A percentile compares a stretch with the other conserved stretches of the same genome.
phyloP scores from a whole-genome alignment of 2,113 vertebrate species.

The Hippocampus barbouri region DNA sequence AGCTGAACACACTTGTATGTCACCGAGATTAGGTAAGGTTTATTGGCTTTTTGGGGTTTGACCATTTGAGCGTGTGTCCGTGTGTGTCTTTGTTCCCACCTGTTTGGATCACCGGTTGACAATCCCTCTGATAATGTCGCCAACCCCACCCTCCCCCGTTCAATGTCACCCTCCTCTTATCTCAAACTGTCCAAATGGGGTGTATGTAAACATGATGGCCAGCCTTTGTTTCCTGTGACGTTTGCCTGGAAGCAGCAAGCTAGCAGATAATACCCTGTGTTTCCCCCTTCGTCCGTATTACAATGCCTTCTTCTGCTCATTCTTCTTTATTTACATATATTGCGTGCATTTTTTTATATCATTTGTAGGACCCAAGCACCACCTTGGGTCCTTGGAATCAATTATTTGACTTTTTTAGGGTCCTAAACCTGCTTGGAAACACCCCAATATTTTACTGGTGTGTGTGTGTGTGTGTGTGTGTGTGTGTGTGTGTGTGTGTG shows the following conservation, averaged over 20 bases:
- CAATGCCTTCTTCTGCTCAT: constrained; percentile 10
- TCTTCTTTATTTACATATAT: not conserved
- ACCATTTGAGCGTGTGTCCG: constrained; percentile 21
- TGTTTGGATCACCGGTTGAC: constrained; percentile 53
- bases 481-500: too few relatives aligned
- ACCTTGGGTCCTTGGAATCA: not conserved
- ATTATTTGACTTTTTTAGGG: not conserved
- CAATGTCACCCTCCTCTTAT: constrained; percentile 38
- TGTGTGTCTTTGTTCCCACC: constrained; percentile 48
- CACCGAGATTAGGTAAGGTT: constrained; percentile 47
- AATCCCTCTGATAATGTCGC: constrained; percentile 62
- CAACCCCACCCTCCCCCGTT: not conserved
- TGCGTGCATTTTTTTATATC: not conserved
- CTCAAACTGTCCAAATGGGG: constrained; percentile 46
- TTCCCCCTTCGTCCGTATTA: constrained; percentile 12
- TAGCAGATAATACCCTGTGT: constrained; percentile 18
- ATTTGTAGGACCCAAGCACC: not conserved
- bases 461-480: too few relatives aligned
- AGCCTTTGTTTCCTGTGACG: constrained; percentile 41
- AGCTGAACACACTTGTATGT: constrained; percentile 38
- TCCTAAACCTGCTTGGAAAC: not conserved
- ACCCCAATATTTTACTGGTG: not conserved
- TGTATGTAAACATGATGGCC: constrained; percentile 56
- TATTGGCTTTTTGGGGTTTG: constrained; percentile 47
- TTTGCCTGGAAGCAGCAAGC: constrained; percentile 31